Base-by-base conservation (phyloP, 37 sponge, comb jelly and placozoan species). In the Trichoplax adhaerens region DNA sequence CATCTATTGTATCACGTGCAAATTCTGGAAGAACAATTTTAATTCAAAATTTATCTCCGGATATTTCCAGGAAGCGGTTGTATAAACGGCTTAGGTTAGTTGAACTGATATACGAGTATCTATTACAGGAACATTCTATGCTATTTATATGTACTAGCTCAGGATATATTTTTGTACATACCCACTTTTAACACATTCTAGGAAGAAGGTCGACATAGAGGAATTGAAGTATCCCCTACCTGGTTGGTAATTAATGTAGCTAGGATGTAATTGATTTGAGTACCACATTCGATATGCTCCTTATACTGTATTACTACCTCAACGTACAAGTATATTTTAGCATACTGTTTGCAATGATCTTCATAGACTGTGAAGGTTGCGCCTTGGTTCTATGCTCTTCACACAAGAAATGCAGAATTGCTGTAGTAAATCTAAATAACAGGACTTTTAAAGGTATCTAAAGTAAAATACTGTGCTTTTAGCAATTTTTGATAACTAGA, bases 331-430 rank as follows among this genome's bases (percentile, higher is more conserved):
- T 29, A 29, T 29, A 29, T 29, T 29, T 29, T 29, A 29, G 29
- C 29, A 29, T 29, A 29, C 29, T 29, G 29, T 29, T 29, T 29
- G 29, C 29, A 29, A 29, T 29, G 29, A 29, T 29, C 29, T 29
- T 29, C 29, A 29, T 29, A 29, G 29, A 29, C 29, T 29, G 29
- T 29, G 29, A 29, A 29, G 29, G 29, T 29, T 29, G 29, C 29
- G 86, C 83, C 57, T 49, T 62, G 58, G 83, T 86, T 55, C 75
- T 69, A 4, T 86, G 67, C 70, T 53, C 55, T 68, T 72, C 52
- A 2, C 74, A 86, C 62, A 66, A 66, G 60, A 78, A 72, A 0
- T 77, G 83, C 62, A 68, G 77, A 49, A 50, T 5, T 5, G 80
- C 87, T 6, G 65, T 86, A 10, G 52, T 49, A 1, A 55, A 54